Base-by-base conservation (phyloP, 2,888 invertebrate species). In the Mimas tiliae region DNA sequence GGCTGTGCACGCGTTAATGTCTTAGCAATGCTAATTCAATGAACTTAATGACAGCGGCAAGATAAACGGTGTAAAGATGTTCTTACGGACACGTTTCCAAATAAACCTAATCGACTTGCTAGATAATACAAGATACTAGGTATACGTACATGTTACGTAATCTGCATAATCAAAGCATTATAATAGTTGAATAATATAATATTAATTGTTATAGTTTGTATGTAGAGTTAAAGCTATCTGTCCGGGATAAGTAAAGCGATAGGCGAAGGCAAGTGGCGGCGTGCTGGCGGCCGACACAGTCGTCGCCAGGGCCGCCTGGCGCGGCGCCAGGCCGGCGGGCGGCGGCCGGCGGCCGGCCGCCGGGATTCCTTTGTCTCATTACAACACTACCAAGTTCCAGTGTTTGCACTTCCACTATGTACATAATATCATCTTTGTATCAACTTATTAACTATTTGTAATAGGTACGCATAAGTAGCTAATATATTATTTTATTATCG, bases 311-410 rank as follows among this genome's bases (percentile, higher is more conserved):
- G 91, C 90, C 91, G 91, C 86, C 91, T 92, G 93, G 93, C 92
- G 81, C 84, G 93, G 92, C 93, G 93, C 93, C 93, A 93, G 93
- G 91, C 91, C 83, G 93, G 93, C 93, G 93, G 91, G 89, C 89
- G 90, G 90, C 92, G 83, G 89, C 87, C 89, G 90, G 90, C 92
- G 83, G 89, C 87, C 86, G 83, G 80, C 78, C 86, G 86, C 84
- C 89, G 93, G 93, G 93, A 93, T 93, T 93, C 93, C 93, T 93
- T 93, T 93, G 93, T 93, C 89, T 93, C 89, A 87, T 89, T 88
- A 88, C 84, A 85, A 83, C 83, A 85, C 84, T 74, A 79, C 76
- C 75, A 78, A 76, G 77, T 78, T 74, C 71, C 72, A 68, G 71
- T 73, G 71, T 73, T 75, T 69, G 71, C 68, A 42, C 42, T 58